Evolutionary conservation across 2,113 vertebrate species (phyloP), one percentile per base, ranked within the genome.

Genomic region (Synchiropus splendidus): DNA sequence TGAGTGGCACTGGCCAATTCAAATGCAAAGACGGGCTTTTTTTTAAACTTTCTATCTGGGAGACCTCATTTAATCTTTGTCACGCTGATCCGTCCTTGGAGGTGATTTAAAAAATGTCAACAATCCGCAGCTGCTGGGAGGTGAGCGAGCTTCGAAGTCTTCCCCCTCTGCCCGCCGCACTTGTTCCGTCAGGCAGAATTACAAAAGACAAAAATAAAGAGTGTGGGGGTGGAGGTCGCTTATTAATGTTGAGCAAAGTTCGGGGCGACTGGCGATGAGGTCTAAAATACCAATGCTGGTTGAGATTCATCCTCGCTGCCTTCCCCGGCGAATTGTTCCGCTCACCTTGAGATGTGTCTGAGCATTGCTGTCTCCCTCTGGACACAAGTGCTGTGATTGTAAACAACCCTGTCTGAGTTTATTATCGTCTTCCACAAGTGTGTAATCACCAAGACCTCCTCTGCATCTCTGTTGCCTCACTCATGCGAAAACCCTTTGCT

Each of bases 361-460:
- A 31, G 32, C 59, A 48, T 16, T 44, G n/a, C n/a, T n/a, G 42
- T 51, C 44, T 67, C 65, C 67, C 52, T 2, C 1, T 65, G 70
- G 56, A 66, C 46, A 16, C 18, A 41, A 40, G 12, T 12, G 34
- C 53, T 65, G 39, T 66, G 54, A 73, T 47, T 72, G 65, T 68
- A 71, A 78, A 74, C 63, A 75, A 47, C 37, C 51, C 53, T 49
- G 69, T 42, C 58, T 44, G 64, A 72, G 67, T 76, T 51, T 47
- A 63, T 70, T 60, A 71, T 65, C 39, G 43, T 60, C 56, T 18
- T n/a, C 57, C 45, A 52, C 31, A 15, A 39, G 64, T 47, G 50
- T 49, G 32, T 41, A 51, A 63, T 64, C 54, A 48, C 57, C 54
- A 35, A 66, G 52, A 59, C 38, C 47, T 21, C 45, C 31, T 54